Evolutionary conservation across 1,140 invertebrate genomes (phyloP).

Genomic region (Micrasema minimum): DNA sequence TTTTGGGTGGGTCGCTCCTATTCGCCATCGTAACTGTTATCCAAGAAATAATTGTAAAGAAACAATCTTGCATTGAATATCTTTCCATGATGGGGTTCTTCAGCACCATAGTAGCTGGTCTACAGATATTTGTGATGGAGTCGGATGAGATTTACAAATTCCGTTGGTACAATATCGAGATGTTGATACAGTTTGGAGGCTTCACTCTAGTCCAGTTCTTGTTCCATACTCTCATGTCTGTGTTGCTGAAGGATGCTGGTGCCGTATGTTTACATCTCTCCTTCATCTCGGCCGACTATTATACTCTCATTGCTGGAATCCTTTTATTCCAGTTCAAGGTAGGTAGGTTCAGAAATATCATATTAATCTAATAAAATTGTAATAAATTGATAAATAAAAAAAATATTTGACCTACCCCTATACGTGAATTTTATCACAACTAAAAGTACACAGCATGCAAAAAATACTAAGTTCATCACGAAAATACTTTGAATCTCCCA

Average conservation of each 20-base stretch:
- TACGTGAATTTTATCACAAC: too few species aligned
- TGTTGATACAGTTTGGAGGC: constrained; percentile 60
- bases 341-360: background rate
- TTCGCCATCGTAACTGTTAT: constrained; percentile 86
- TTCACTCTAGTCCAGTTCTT: constrained; percentile 72
- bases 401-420: too few species aligned
- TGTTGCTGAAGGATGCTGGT: constrained; percentile 81
- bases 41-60: constrained; percentile 86
- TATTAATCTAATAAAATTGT: too few species aligned
- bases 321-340: constrained; percentile 87
- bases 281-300: constrained; percentile 87
- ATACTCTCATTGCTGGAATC: constrained; percentile 83
- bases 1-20: constrained; percentile 81
- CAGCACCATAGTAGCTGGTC: constrained; percentile 80
- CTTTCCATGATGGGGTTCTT: constrained; percentile 88
- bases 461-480: too few species aligned
- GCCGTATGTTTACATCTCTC: constrained; percentile 86
- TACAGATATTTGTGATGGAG: constrained; percentile 74
- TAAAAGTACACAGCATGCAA: too few species aligned
- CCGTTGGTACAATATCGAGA: constrained; percentile 63
- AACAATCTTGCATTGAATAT: constrained; percentile 83
- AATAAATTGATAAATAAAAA: too few species aligned
- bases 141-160: constrained; percentile 69
- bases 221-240: constrained; percentile 81
- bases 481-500: too few species aligned